phyloP scores from a whole-genome alignment of 1,140 invertebrate genomes.

The Magallana gigas region DNA sequence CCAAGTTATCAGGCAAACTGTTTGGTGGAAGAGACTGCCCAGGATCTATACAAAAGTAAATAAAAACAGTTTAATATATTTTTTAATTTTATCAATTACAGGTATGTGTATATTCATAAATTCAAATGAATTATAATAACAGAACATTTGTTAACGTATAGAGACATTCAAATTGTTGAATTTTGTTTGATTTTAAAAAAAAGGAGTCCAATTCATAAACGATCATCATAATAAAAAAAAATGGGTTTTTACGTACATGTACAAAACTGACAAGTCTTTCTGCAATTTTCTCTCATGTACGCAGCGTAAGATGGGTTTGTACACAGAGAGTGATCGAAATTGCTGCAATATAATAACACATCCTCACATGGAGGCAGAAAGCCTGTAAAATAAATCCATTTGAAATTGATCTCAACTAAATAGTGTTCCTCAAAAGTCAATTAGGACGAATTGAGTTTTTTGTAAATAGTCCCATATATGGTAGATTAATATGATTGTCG shows the following conservation, averaged over 20 bases:
- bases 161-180: background rate
- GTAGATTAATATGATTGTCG: background rate
- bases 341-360: background rate
- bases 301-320: background rate
- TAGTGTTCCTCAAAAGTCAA: too few relatives aligned
- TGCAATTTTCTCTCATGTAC: slow-evolving; percentile 34
- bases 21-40: background rate
- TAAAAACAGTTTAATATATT: background rate
- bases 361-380: slow-evolving; percentile 31
- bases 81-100: background rate
- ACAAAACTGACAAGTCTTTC: slow-evolving; percentile 35
- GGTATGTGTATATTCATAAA: background rate
- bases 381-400: background rate
- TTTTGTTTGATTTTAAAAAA: background rate
- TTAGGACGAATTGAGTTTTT: background rate
- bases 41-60: background rate
- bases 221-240: background rate
- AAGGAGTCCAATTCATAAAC: background rate
- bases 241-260: background rate
- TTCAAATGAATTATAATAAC: background rate
- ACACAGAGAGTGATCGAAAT: slow-evolving; percentile 5
- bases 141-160: background rate
- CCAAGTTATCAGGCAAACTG: background rate
- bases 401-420: too few relatives aligned
- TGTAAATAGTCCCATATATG: background rate